These are phyloP conservation scores for Mungos mungo DNA, from an alignment of 2,113 vertebrate genomes.

Conservation along the genomic window DNA sequence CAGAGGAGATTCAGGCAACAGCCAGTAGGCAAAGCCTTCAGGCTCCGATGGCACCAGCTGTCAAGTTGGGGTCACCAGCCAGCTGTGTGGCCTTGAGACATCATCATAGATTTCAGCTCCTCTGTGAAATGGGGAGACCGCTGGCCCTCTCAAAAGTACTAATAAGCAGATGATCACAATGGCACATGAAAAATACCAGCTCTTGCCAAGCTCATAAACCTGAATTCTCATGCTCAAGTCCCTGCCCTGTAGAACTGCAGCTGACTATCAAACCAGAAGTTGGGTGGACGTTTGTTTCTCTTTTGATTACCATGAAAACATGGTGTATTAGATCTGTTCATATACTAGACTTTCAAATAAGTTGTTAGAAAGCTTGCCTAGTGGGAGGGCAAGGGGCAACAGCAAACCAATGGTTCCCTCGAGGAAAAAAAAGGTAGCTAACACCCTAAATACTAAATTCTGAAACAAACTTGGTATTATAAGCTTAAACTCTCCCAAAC, in stretches of 20 bases:
- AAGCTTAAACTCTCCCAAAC: slow-evolving; percentile 62
- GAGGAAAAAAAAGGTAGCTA: neutral
- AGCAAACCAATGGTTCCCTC: neutral
- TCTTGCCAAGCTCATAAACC: neutral
- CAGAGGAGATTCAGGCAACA: neutral
- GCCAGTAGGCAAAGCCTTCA: neutral
- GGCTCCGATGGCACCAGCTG: neutral
- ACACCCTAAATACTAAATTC: slow-evolving; percentile 8
- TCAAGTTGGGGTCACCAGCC: too few species aligned
- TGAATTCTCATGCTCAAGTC: neutral
- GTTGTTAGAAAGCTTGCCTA: neutral
- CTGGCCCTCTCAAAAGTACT: neutral
- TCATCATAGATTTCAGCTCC: neutral
- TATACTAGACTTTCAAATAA: neutral
- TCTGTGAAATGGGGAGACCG: neutral
- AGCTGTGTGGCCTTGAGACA: neutral
- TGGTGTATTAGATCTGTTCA: neutral
- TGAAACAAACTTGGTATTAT: slow-evolving; percentile 49
- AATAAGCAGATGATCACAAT: neutral
- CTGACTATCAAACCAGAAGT: neutral
- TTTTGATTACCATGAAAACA: neutral
- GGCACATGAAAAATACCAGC: neutral
- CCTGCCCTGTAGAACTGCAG: neutral
- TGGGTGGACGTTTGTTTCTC: neutral
- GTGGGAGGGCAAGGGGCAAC: neutral